phyloP scores from a whole-genome alignment of 2,113 vertebrate species.

The Onychostoma macrolepis region DNA sequence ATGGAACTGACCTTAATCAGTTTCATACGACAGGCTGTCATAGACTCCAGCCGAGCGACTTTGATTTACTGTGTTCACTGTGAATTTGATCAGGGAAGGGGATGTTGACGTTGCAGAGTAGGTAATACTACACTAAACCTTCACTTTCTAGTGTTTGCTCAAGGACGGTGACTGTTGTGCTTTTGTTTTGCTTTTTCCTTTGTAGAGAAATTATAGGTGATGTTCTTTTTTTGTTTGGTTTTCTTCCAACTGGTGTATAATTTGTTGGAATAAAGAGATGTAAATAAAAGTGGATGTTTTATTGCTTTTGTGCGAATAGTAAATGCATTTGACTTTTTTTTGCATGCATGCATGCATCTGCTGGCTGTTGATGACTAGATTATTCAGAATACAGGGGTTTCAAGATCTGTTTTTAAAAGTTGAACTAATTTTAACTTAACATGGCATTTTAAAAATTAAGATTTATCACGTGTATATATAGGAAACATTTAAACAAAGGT shows the following conservation, averaged over 20 bases:
- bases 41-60: slow-evolving; percentile 32
- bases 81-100: slow-evolving; percentile 34
- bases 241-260: neutral
- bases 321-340: neutral
- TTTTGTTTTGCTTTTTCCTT: slow-evolving; percentile 32
- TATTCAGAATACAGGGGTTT: neutral
- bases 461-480: too few relatives aligned
- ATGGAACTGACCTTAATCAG: slow-evolving; percentile 85
- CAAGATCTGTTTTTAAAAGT: too few relatives aligned
- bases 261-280: neutral
- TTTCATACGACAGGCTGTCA: slow-evolving; percentile 41
- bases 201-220: slow-evolving; percentile 12
- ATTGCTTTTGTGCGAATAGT: neutral
- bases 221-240: neutral
- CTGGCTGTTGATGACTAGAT: neutral
- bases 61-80: slow-evolving; percentile 29
- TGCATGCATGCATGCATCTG: neutral
- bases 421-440: too few relatives aligned
- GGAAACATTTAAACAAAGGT: too few relatives aligned
- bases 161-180: slow-evolving; percentile 22
- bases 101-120: slow-evolving; percentile 34
- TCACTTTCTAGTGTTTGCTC: slow-evolving; percentile 27
- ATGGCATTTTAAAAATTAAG: too few relatives aligned
- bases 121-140: slow-evolving; percentile 43
- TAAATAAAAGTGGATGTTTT: slow-evolving; percentile 2